These are phyloP conservation scores for Hippasteria phrygiana DNA, from an alignment of 53 echinoderm and acorn worm species.

Conservation along the genomic window DNA sequence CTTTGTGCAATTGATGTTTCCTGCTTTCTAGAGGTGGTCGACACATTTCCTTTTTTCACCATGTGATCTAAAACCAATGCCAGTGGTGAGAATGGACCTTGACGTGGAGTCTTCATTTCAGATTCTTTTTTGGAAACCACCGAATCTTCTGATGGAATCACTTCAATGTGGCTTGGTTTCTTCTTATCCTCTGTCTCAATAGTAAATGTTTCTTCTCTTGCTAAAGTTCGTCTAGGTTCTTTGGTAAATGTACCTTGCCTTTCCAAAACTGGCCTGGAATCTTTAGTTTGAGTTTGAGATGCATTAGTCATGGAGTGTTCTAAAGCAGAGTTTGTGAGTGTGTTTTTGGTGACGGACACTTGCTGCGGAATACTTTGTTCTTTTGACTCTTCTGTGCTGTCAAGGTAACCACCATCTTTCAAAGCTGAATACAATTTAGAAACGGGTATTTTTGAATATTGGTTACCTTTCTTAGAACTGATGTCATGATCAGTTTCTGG, in stretches of 20 bases:
- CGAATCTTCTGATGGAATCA: background rate
- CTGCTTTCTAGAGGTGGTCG: background rate
- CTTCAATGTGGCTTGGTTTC: background rate
- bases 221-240: constrained; percentile 11
- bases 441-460: constrained; percentile 37
- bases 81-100: background rate
- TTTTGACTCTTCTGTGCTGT: background rate
- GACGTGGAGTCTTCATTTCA: background rate
- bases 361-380: background rate
- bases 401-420: constrained; percentile 31
- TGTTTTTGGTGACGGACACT: background rate
- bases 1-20: background rate
- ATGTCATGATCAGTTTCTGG: background rate
- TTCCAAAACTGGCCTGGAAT: constrained; percentile 12
- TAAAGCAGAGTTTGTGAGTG: background rate
- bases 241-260: constrained; percentile 43
- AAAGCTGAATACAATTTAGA: constrained; percentile 11
- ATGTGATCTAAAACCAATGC: constrained; percentile 45
- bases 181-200: constrained; percentile 6
- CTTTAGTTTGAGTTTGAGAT: background rate
- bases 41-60: constrained; percentile 20
- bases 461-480: constrained; percentile 1
- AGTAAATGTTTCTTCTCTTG: constrained; percentile 34
- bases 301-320: background rate
- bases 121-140: background rate